phyloP scores from a whole-genome alignment of 2,797 vertebrate species.

The Danio choprae region DNA sequence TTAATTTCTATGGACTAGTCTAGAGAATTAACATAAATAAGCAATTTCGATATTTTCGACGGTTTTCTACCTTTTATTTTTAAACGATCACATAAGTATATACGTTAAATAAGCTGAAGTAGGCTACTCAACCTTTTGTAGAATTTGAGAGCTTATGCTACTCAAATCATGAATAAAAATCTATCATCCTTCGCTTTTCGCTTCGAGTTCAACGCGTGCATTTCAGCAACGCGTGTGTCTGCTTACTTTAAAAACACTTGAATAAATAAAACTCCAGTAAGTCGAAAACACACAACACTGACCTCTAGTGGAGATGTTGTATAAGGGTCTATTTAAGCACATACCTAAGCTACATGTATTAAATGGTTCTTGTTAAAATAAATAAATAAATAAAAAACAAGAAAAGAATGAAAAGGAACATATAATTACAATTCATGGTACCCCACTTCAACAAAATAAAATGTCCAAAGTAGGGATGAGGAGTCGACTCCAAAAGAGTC shows the following conservation, averaged over 20 bases:
- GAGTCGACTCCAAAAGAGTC: too few species aligned
- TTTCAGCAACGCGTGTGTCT: neutral
- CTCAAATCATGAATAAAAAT: neutral
- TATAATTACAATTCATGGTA: neutral
- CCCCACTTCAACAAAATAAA: neutral
- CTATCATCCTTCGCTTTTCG: neutral
- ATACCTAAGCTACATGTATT: too few species aligned
- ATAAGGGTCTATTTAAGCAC: neutral
- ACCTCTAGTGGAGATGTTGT: slow-evolving; percentile 1
- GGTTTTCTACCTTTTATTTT: too few species aligned
- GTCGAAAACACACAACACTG: neutral
- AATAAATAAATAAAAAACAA: neutral
- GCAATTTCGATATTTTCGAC: too few species aligned
- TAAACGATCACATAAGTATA: too few species aligned
- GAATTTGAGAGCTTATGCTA: neutral
- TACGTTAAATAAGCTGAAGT: too few species aligned
- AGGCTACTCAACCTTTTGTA: neutral
- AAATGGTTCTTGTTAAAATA: neutral
- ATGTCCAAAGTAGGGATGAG: neutral
- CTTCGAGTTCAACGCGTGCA: neutral
- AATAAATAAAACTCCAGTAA: neutral
- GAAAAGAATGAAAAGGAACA: neutral
- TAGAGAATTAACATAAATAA: neutral
- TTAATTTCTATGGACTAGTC: neutral
- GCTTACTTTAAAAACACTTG: neutral